Evolutionary conservation across 1,140 invertebrate genomes (phyloP), one percentile per base, ranked within the genome.

Genomic region (Ganaspis sp.): DNA sequence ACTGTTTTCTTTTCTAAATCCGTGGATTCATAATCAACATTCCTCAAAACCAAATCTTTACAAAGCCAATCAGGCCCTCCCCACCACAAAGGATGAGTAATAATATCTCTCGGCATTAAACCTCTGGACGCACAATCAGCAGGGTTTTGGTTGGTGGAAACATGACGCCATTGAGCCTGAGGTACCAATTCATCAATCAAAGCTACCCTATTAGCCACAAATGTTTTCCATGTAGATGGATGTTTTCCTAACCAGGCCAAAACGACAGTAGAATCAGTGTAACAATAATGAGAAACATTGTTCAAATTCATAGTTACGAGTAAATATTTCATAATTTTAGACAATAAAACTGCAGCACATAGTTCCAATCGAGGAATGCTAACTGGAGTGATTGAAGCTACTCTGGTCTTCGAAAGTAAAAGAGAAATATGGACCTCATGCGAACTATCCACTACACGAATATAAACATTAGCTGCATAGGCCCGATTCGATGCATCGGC

Each of bases 361-460:
- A 91, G 75, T 77, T 91, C 89, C 37, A 90, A 58, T 58, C 87
- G n/a, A 0, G 90, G 85, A 23, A 91, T 84, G 4, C 86, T 80
- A 8, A 29, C 19, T 9, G 1, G 12, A 21, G 82, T 81, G 21
- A 82, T 34, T n/a, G 82, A 77, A 17, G 80, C 71, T 0, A 82
- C 72, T 53, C 76, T 70, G 15, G 78, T 74, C 69, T 81, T 85
- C 0, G 75, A 70, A n/a, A 45, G 53, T 9, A 83, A 9, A n/a
- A 82, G 69, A 26, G 54, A 53, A 4, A 19, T 9, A 0, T 23
- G 11, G n/a, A 54, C 53, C 2, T 4, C 17, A 17, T 26, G 6
- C 0, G 1, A 17, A n/a, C 12, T 2, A 11, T 26, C 26, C 38
- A 40, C 29, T 9, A 54, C 12, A 6, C 69, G 69, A 58, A 83